These are phyloP conservation scores for Cheilosia vulpina DNA, from an alignment of 2,888 invertebrate species.

Conservation along the genomic window DNA sequence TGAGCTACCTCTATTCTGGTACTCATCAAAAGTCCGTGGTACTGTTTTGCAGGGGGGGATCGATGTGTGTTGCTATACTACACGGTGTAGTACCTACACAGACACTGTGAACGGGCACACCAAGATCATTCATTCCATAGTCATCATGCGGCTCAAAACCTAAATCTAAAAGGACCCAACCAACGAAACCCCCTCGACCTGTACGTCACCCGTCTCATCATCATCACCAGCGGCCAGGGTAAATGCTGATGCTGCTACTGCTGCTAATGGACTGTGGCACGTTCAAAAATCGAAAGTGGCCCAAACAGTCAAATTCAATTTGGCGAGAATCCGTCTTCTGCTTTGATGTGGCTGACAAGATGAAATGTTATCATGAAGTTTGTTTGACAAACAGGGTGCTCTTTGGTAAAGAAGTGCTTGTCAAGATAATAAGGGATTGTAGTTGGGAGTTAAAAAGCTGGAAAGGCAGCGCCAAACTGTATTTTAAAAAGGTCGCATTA, in stretches of 20 bases:
- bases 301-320: constrained; percentile 53
- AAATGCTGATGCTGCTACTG: constrained; percentile 14
- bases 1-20: constrained; percentile 58
- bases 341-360: background rate
- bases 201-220: constrained; percentile 65
- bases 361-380: too few relatives aligned
- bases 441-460: too few relatives aligned
- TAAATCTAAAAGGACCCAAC: constrained; percentile 65
- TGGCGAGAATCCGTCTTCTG: constrained; percentile 20
- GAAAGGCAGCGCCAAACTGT: too few relatives aligned
- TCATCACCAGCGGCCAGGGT: constrained; percentile 38
- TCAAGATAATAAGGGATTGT: too few relatives aligned
- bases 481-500: too few relatives aligned
- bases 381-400: too few relatives aligned
- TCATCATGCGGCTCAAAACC: constrained; percentile 73
- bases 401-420: too few relatives aligned
- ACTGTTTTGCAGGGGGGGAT: constrained; percentile 18
- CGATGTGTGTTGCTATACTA: constrained; percentile 40
- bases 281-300: constrained; percentile 63
- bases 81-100: constrained; percentile 30
- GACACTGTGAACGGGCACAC: constrained; percentile 61
- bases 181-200: constrained; percentile 53
- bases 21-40: constrained; percentile 50
- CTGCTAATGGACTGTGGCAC: constrained; percentile 59
- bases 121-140: constrained; percentile 72